A percentile compares a stretch with the other conserved stretches of the same genome.
Evolutionary conservation across 2,113 vertebrate species (phyloP).

Genomic region (Onychostruthus taczanowskii): DNA sequence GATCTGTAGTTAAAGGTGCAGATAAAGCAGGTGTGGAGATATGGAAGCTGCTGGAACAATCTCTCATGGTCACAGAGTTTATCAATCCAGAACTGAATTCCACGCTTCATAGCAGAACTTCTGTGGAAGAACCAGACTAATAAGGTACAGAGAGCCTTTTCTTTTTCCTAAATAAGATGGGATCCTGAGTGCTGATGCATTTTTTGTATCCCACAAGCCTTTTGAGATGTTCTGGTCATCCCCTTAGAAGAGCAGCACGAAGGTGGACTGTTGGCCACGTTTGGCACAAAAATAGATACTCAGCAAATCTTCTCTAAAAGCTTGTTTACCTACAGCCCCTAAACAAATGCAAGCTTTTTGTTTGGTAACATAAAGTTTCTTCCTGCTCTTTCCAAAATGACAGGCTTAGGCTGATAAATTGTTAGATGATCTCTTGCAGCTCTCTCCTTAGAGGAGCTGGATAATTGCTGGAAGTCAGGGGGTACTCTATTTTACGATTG

Average conservation of each 20-base stretch:
- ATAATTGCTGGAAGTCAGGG: background rate
- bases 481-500: background rate
- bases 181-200: rapidly evolving
- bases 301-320: background rate
- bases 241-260: background rate
- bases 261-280: background rate
- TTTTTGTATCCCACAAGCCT: background rate
- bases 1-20: background rate
- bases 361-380: background rate
- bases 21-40: background rate
- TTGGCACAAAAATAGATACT: background rate
- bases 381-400: background rate
- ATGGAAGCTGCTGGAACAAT: background rate
- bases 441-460: background rate
- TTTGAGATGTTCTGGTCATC: background rate
- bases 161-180: background rate
- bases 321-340: background rate
- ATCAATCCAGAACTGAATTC: background rate
- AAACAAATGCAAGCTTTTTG: background rate
- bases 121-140: background rate
- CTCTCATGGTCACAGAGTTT: background rate
- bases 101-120: background rate
- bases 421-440: background rate
- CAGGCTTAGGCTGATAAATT: background rate
- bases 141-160: background rate